Evolutionary conservation across 2,888 invertebrate species (phyloP).

Genomic region (Pristionchus japonicus): DNA sequence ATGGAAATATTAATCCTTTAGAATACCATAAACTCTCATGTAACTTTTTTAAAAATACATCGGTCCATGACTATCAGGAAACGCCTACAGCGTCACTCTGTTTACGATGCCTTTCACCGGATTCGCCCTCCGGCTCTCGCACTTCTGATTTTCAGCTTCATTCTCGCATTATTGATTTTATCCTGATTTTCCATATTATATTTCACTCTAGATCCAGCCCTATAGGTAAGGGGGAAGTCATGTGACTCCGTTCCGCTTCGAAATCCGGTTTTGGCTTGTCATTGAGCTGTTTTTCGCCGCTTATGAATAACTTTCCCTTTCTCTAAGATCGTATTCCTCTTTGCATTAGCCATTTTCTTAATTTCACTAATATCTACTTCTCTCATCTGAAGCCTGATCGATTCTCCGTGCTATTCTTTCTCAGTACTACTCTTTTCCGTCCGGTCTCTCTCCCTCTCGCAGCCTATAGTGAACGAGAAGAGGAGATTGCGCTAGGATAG

Average conservation of each 20-base stretch:
- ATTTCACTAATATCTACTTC: not conserved
- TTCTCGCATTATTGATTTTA: not conserved
- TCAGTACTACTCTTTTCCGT: not conserved
- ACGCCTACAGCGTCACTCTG: not conserved
- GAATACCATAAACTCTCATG: too few relatives aligned
- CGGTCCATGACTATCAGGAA: too few relatives aligned
- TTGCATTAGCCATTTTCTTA: not conserved
- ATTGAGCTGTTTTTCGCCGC: not conserved
- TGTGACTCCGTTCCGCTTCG: not conserved
- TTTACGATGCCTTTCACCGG: not conserved
- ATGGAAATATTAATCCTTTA: too few relatives aligned
- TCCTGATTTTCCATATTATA: too few relatives aligned
- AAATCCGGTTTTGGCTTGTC: not conserved
- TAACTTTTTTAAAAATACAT: not conserved
- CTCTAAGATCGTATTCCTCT: not conserved
- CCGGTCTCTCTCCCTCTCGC: not conserved
- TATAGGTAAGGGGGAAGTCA: not conserved
- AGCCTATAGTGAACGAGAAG: conserved; percentile 10
- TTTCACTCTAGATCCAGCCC: not conserved
- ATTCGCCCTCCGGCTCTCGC: not conserved
- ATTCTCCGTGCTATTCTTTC: not conserved
- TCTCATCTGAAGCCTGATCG: not conserved
- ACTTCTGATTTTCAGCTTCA: conserved; percentile 16
- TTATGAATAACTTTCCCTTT: not conserved
- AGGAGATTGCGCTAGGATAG: conserved; percentile 20